phyloP scores from a whole-genome alignment of 2,113 vertebrate species.

The Mugil cephalus region DNA sequence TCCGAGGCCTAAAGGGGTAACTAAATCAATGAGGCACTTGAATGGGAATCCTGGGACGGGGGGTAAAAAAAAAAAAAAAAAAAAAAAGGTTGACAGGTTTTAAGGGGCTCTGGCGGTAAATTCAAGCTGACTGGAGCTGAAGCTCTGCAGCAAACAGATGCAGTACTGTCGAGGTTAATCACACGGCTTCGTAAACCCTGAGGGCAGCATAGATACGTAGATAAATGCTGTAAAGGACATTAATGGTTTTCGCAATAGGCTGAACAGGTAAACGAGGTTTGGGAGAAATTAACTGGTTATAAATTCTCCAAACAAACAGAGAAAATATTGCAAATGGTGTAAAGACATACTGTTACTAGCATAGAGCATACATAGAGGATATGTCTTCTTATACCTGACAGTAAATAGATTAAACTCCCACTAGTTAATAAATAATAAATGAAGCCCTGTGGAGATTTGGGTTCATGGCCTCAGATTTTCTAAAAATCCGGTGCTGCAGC shows the following conservation, averaged over 20 bases:
- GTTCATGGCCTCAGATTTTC: no score
- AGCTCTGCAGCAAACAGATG: constrained; percentile 30
- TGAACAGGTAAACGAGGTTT: background rate
- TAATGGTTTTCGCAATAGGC: constrained; percentile 15
- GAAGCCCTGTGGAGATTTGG: no score
- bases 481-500: no score
- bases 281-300: background rate
- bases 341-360: background rate
- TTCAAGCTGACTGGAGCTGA: constrained; percentile 33
- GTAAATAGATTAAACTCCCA: no score
- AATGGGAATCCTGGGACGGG: constrained; percentile 38
- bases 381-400: background rate
- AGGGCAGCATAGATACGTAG: background rate
- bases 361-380: background rate
- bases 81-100: constrained; percentile 3
- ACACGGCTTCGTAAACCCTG: constrained; percentile 13
- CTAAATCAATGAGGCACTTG: constrained; percentile 59
- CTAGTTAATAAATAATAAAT: no score
- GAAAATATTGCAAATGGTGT: background rate
- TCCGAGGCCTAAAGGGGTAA: constrained; percentile 31
- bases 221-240: background rate
- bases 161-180: constrained; percentile 1
- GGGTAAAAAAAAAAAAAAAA: background rate
- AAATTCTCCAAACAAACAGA: background rate
- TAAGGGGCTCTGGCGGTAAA: constrained; percentile 30